Conservation (phyloP, 2,888 invertebrate species). For the Leptopilina drosophilae region DNA sequence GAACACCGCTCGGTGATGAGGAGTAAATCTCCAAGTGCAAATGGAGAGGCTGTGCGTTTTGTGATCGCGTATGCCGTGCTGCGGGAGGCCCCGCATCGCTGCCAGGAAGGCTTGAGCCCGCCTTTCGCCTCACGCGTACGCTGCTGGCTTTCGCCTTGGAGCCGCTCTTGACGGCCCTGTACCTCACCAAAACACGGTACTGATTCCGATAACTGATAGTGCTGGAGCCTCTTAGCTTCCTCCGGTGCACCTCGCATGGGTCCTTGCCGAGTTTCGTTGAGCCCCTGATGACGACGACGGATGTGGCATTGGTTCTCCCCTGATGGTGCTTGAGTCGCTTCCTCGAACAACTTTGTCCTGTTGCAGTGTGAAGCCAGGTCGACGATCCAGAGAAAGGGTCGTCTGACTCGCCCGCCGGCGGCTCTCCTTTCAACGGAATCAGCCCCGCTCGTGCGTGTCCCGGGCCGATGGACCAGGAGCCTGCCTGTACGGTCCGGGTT, state of each 20-base stretch:
- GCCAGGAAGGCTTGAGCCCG: constrained; percentile 75
- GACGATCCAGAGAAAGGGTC: constrained; percentile 54
- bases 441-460: constrained; percentile 70
- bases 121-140: constrained; percentile 63
- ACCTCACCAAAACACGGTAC: constrained; percentile 38
- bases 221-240: background rate
- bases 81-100: constrained; percentile 76
- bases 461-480: constrained; percentile 66
- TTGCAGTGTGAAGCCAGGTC: background rate
- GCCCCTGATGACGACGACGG: constrained; percentile 18
- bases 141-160: constrained; percentile 47
- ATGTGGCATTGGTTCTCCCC: constrained; percentile 37
- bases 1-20: constrained; percentile 38
- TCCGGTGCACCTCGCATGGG: no score
- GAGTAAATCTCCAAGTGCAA: constrained; percentile 43
- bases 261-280: background rate
- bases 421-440: constrained; percentile 63
- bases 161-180: constrained; percentile 44
- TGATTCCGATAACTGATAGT: constrained; percentile 22
- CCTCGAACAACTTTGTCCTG: background rate
- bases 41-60: constrained; percentile 60
- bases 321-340: constrained; percentile 30
- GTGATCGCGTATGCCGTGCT: constrained; percentile 72
- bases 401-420: constrained; percentile 60
- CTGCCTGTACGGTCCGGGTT: constrained; percentile 64